Conservation (phyloP, 2,888 invertebrate species). For the Cephus pulcher region DNA sequence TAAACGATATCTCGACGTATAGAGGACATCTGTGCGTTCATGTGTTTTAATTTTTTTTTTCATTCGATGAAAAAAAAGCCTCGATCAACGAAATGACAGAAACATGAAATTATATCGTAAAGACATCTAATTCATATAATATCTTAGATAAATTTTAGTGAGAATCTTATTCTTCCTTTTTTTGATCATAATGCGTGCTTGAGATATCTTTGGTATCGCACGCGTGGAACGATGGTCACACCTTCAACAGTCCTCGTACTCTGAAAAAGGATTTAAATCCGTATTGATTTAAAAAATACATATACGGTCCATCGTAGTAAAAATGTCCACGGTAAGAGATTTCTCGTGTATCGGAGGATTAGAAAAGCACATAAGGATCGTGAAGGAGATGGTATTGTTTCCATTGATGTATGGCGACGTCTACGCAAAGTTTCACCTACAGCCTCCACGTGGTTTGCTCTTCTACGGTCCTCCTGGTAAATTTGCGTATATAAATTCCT, state of each 20-base stretch:
- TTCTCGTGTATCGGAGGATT: constrained; percentile 79
- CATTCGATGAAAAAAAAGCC: constrained; percentile 15
- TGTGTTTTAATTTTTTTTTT: constrained; percentile 19
- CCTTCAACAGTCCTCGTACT: too few species aligned
- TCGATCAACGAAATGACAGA: constrained; percentile 36
- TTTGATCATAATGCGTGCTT: neutral
- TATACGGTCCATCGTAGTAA: constrained; percentile 7
- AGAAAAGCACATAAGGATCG: constrained; percentile 83
- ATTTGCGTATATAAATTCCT: neutral
- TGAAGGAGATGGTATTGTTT: constrained; percentile 91
- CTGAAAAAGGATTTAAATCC: neutral
- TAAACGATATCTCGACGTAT: neutral
- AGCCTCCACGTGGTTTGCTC: constrained; percentile 87
- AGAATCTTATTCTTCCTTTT: constrained; percentile 14
- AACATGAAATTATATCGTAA: constrained; percentile 53
- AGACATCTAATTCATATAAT: constrained; percentile 27
- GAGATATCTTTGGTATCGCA: neutral
- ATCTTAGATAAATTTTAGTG: constrained; percentile 49
- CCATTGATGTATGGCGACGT: constrained; percentile 91
- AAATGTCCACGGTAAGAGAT: constrained; percentile 50
- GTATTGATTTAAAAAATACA: neutral
- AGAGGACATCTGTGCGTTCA: constrained; percentile 19
- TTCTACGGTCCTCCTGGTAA: constrained; percentile 91
- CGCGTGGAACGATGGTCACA: neutral
- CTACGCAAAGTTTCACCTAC: constrained; percentile 84